Conservation (phyloP, 2,113 vertebrate species). For the Rhea pennata region DNA sequence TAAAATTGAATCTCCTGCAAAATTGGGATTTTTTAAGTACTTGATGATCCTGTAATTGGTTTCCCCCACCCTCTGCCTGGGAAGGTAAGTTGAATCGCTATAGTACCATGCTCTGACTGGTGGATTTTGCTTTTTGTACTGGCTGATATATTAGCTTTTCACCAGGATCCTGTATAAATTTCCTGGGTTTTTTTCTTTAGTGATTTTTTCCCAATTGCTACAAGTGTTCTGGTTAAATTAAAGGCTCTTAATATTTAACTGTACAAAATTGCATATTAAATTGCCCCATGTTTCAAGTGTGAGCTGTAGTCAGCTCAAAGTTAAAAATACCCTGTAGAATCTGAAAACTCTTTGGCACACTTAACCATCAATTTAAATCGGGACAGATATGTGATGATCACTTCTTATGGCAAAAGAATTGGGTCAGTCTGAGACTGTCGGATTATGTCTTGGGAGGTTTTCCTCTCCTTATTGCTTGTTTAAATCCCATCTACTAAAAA, state of each 20-base stretch:
- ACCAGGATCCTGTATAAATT: neutral
- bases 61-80: neutral
- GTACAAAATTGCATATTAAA: neutral
- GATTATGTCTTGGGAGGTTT: slow-evolving; percentile 83
- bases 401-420: slow-evolving; percentile 72
- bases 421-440: slow-evolving; percentile 77
- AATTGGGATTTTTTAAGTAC: neutral
- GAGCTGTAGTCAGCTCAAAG: neutral
- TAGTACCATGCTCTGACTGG: neutral
- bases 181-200: neutral
- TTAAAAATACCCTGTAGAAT: neutral
- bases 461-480: slow-evolving; percentile 74
- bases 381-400: slow-evolving; percentile 33
- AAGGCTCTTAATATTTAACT: neutral
- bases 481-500: slow-evolving; percentile 78
- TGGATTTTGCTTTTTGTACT: neutral
- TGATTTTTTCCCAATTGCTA: neutral
- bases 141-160: neutral
- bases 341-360: slow-evolving; percentile 15
- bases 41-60: neutral
- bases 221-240: neutral
- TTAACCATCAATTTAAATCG: neutral
- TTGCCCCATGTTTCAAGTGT: accelerated
- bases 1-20: neutral
- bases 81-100: neutral